These are phyloP conservation scores for Calyptomena viridis DNA, from an alignment of 2,113 vertebrate species.

Conservation along the genomic window DNA sequence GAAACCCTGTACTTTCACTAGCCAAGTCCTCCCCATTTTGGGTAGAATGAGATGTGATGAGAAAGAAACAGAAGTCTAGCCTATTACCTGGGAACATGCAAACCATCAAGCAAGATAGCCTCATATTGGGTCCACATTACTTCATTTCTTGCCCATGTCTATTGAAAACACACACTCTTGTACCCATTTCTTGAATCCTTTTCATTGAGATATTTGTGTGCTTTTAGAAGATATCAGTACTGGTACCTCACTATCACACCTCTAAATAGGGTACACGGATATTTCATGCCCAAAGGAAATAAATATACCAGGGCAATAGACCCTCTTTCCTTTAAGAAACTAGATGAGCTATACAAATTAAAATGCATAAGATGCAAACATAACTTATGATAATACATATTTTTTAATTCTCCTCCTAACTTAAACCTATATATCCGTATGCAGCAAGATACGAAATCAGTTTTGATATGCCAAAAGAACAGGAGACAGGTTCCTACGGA, in stretches of 20 bases:
- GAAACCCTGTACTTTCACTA: neutral
- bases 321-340: neutral
- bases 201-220: neutral
- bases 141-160: neutral
- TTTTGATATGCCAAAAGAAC: neutral
- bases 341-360: neutral
- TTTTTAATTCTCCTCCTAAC: neutral
- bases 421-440: neutral
- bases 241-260: neutral
- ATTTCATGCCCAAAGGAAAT: neutral
- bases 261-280: neutral
- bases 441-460: neutral
- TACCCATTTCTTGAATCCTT: neutral
- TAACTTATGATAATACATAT: neutral
- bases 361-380: neutral
- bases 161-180: rapidly evolving
- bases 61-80: neutral
- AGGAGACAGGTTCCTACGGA: neutral
- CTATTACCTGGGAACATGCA: neutral
- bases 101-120: neutral
- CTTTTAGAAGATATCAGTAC: neutral
- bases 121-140: neutral
- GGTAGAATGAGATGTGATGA: neutral
- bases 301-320: neutral
- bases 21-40: neutral